Conservation (phyloP, 2,888 invertebrate species). For the Caprella mutica region DNA sequence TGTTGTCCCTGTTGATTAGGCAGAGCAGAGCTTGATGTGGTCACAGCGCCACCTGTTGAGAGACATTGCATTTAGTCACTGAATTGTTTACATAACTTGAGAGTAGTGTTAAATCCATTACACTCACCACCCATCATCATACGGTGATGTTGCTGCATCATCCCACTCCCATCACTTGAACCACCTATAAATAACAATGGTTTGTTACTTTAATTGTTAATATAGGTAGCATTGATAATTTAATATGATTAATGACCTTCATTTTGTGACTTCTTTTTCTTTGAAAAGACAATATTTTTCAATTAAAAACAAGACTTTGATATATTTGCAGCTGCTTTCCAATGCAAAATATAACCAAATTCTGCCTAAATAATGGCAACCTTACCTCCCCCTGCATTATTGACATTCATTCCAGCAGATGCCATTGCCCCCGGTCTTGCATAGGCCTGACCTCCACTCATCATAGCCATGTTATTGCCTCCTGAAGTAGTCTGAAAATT, state of each 20-base stretch:
- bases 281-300: too few species aligned
- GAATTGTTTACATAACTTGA: slow-evolving; percentile 16
- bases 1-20: slow-evolving; percentile 49
- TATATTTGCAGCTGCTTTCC: too few species aligned
- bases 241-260: too few species aligned
- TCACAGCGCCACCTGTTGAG: background rate
- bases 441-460: slow-evolving; percentile 26
- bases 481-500: slow-evolving; percentile 23
- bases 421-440: slow-evolving; percentile 17
- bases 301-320: too few species aligned
- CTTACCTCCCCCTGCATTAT: slow-evolving; percentile 13
- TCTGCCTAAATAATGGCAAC: background rate
- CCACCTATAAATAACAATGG: background rate
- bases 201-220: background rate
- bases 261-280: too few species aligned
- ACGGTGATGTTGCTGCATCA: slow-evolving; percentile 24
- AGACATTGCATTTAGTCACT: slow-evolving; percentile 1
- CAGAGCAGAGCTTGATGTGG: slow-evolving; percentile 41
- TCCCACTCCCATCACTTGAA: slow-evolving; percentile 2
- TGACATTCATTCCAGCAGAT: background rate
- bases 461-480: slow-evolving; percentile 27
- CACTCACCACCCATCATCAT: slow-evolving; percentile 32
- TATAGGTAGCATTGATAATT: too few species aligned
- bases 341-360: too few species aligned
- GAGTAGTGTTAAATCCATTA: background rate